Evolutionary conservation across 2,888 invertebrate genomes (phyloP).

Genomic region (Brachylomia viminalis): DNA sequence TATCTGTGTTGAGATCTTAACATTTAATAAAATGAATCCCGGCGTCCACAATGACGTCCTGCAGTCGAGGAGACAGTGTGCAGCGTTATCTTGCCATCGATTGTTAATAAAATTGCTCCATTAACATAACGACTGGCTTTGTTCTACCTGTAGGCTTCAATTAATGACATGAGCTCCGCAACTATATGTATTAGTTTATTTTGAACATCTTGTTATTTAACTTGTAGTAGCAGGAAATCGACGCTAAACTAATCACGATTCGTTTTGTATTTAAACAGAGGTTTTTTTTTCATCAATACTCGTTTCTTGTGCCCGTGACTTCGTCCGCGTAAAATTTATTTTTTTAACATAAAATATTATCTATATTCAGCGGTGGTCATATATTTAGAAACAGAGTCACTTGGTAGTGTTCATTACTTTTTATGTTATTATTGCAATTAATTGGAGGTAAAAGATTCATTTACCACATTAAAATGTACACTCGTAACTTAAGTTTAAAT

Average conservation of each 20-base stretch:
- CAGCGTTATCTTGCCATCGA: conserved; percentile 75
- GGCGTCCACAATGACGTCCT: conserved; percentile 71
- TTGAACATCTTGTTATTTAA: conserved; percentile 14
- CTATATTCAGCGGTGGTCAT: too few species aligned
- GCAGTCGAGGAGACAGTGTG: conserved; percentile 63
- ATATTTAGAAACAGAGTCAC: too few species aligned
- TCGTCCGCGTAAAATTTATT: background rate
- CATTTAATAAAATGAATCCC: conserved; percentile 72
- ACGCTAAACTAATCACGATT: background rate
- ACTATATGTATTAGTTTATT: conserved; percentile 44
- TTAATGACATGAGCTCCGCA: conserved; percentile 49
- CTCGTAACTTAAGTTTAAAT: too few species aligned
- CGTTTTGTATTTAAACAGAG: background rate
- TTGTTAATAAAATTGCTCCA: conserved; percentile 79
- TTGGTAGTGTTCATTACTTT: too few species aligned
- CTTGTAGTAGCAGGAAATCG: conserved; percentile 2
- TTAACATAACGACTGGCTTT: conserved; percentile 74
- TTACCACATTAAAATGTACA: too few species aligned
- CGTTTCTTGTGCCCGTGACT: too few species aligned
- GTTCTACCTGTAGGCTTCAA: conserved; percentile 54
- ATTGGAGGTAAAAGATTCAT: too few species aligned
- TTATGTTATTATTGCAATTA: too few species aligned
- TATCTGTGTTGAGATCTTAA: conserved; percentile 72
- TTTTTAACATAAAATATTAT: background rate
- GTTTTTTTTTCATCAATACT: background rate